Percentiles rank a stretch among this genome's conserved stretches.
Conservation (phyloP, 2,888 invertebrate genomes). For the Drosophila percnosoma region DNA sequence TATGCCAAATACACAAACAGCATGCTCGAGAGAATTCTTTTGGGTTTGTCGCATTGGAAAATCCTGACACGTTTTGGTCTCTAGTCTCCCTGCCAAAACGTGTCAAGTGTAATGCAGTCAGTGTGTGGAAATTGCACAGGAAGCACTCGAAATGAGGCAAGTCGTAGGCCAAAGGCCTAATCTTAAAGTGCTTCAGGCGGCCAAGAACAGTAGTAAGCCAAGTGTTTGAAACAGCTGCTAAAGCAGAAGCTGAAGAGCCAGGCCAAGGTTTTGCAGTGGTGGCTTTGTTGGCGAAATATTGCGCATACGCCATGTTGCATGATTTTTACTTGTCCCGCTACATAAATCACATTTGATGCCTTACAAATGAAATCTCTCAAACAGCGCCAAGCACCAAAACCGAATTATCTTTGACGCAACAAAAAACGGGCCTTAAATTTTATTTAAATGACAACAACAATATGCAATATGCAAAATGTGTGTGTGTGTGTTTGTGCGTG, state of each 20-base stretch:
- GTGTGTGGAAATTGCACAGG: conserved; percentile 44
- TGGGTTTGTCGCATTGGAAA: conserved; percentile 31
- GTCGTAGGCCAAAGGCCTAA: conserved; percentile 31
- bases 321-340: conserved; percentile 22
- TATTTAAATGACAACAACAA: conserved; percentile 60
- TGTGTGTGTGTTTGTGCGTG: conserved; percentile 1
- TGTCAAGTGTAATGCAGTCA: conserved; percentile 78
- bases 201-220: conserved; percentile 20
- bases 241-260: neutral
- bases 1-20: conserved; percentile 56
- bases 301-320: conserved; percentile 41
- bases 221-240: conserved; percentile 18
- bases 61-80: conserved; percentile 36
- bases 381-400: conserved; percentile 9
- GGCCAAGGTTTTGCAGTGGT: conserved; percentile 43
- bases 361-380: conserved; percentile 50
- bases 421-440: conserved; percentile 51
- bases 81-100: conserved; percentile 43
- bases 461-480: conserved; percentile 30
- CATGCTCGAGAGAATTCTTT: conserved; percentile 8
- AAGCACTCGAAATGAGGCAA: conserved; percentile 44
- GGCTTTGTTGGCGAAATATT: conserved; percentile 41
- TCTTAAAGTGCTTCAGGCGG: conserved; percentile 16
- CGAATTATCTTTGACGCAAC: conserved; percentile 48
- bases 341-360: conserved; percentile 59